phyloP scores from a whole-genome alignment of 2,797 vertebrate genomes.

The Rhodeus uyekii region DNA sequence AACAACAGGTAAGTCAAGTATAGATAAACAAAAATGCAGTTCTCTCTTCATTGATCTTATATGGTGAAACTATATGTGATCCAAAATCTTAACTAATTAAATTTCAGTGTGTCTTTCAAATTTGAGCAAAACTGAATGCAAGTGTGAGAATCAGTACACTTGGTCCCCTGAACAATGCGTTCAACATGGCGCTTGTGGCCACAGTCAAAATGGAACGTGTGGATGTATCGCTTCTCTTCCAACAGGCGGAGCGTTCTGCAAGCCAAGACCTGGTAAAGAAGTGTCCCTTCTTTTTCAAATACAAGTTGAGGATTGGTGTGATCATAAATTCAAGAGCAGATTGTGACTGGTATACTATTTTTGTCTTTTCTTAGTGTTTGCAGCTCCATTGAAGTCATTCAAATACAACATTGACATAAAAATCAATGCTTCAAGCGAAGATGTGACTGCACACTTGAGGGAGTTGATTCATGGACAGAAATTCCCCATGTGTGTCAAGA shows the following conservation, averaged over 20 bases:
- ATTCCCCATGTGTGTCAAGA: neutral
- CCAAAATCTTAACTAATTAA: neutral
- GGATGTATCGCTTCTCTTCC: neutral
- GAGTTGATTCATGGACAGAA: neutral
- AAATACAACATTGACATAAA: neutral
- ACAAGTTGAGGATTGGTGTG: neutral
- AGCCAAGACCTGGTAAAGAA: neutral
- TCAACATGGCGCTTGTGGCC: too few relatives aligned
- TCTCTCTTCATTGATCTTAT: neutral
- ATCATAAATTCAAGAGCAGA: neutral
- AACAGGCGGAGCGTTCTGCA: neutral
- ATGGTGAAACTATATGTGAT: too few relatives aligned
- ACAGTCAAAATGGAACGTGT: neutral
- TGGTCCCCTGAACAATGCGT: neutral
- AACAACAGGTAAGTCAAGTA: neutral
- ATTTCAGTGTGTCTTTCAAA: neutral
- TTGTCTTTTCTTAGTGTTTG: neutral
- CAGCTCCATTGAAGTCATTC: neutral
- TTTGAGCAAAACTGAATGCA: neutral
- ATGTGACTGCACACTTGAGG: neutral
- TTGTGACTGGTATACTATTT: rapidly evolving
- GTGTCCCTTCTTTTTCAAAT: neutral
- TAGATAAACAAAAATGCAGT: rapidly evolving
- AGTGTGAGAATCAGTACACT: neutral
- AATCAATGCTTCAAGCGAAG: neutral